Conservation (phyloP, 2,797 vertebrate species). For the Helicolenus hilgendorfi region DNA sequence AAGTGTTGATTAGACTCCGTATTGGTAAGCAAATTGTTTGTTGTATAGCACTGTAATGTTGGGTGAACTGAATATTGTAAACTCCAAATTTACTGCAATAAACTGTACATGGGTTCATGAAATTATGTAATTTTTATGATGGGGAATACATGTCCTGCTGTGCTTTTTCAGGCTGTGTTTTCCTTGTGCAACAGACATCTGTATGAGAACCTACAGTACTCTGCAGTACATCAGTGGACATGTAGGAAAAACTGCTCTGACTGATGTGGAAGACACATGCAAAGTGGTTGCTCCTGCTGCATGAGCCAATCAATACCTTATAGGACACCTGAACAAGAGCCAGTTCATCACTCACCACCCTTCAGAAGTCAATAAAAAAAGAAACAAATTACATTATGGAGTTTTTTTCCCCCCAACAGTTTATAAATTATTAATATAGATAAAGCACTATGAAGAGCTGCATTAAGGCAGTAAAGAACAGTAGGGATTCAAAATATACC, state of each 20-base stretch:
- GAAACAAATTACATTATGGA: slow-evolving; percentile 41
- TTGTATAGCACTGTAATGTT: background rate
- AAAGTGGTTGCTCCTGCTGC: slow-evolving; percentile 42
- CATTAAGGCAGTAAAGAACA: slow-evolving; percentile 40
- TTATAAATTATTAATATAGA: slow-evolving; percentile 59
- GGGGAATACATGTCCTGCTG: background rate
- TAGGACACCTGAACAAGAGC: slow-evolving; percentile 53
- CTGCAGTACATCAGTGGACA: background rate
- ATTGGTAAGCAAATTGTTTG: background rate
- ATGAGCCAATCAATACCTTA: slow-evolving; percentile 53
- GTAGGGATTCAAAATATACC: slow-evolving; percentile 1
- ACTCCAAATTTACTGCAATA: background rate
- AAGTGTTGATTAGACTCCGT: background rate
- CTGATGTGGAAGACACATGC: slow-evolving; percentile 43
- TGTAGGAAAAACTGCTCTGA: slow-evolving; percentile 39
- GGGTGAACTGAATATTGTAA: background rate
- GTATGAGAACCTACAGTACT: background rate
- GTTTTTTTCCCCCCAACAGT: background rate
- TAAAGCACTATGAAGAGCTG: slow-evolving; percentile 40
- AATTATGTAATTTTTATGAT: background rate
- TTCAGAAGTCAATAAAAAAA: slow-evolving; percentile 48
- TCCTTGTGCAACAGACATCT: background rate
- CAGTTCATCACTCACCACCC: slow-evolving; percentile 31
- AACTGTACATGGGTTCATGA: background rate
- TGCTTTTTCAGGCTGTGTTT: background rate